Evolutionary conservation across 2,888 invertebrate genomes (phyloP), one percentile per base, ranked within the genome.

Genomic region (Eremobia ochroleuca): DNA sequence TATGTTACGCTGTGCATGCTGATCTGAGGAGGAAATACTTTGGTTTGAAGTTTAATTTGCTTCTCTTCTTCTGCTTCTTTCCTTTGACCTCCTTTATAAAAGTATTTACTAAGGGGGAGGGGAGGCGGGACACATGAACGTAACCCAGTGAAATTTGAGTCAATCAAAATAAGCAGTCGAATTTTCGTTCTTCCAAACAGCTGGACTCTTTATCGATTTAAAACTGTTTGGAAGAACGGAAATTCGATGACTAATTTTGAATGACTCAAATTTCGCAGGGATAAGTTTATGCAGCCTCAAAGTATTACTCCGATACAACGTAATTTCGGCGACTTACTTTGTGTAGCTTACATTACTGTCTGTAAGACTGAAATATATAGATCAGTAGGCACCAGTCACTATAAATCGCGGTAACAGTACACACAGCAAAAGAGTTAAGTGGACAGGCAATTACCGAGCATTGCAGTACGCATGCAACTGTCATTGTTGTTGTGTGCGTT

Each of bases 401-500:
- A 18, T 58, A 74, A 1, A 73, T 59, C 21, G 15, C 81, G 13
- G 21, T n/a, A 58, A 73, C 31, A 43, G 52, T 68, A 69, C 34
- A 58, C 40, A 76, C 28, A 69, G 64, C 9, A 52, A 43, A 68
- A 59, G 2, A 82, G 64, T 77, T 68, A 80, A 82, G 79, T 77
- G 77, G 68, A 82, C 83, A 77, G 64, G 83, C 58, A 77, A 80
- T 83, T 80, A 82, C 58, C 68, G 34, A 65, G 77, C n/a, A 55
- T 31, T 21, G 43, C 73, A 49, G 59, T 61, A 79, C 37, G 52
- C 61, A 66, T 65, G 77, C 77, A 77, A 64, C 77, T 76, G 68
- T 59, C 79, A 80, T 43, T 77, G 68, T 82, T 76, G 77, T 68
- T 64, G 79, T 80, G 79, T 80, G 83, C 83, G 64, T 77, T 76